Base-by-base conservation (phyloP, 2,113 vertebrate genomes). In the Heterocephalus glaber region DNA sequence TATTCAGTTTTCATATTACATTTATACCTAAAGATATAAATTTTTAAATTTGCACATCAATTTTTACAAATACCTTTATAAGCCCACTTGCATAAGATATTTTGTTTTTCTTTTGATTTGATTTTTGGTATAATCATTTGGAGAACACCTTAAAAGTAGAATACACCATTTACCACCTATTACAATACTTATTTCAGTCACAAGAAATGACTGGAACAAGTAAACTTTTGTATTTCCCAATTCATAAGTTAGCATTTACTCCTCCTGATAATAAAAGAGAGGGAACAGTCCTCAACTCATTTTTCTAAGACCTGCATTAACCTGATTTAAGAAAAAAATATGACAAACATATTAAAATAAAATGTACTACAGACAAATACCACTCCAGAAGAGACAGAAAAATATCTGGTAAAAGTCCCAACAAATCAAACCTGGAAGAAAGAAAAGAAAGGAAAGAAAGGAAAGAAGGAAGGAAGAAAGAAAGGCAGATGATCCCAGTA, bases 151-250 rank as follows among this genome's bases (percentile, higher is more conserved):
- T 41, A 82, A 95, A 86, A 24, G 4, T 86, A 54, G 56, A 79
- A 81, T 20, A 85, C 38, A n/a, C 3, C 30, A 33, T 77, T 68
- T 58, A 66, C 44, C 7, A 38, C 17, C 68, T 33, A 81, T 47
- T 63, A 93, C 90, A 92, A 49, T 88, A 72, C 22, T 89, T 83
- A 96, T 89, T 87, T 97, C 54, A 65, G 10, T 87, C 44, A 86
- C 11, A 82, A 92, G 30, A 96, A 81, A 49, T 63, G 74, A 60
- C 19, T 89, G 35, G 35, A 14, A 84, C 14, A 95, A 80, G 20
- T 83, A 28, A 95, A 54, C 49, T 41, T 91, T 28, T 24, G 0
- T 85, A 87, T n/a, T 58, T 90, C 16, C 11, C 33, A 95, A 65
- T 83, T 38, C 54, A 84, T 44, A 83, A 86, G 47, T n/a, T 83